Conservation (phyloP, 2,113 vertebrate genomes). For the Etheostoma spectabile region DNA sequence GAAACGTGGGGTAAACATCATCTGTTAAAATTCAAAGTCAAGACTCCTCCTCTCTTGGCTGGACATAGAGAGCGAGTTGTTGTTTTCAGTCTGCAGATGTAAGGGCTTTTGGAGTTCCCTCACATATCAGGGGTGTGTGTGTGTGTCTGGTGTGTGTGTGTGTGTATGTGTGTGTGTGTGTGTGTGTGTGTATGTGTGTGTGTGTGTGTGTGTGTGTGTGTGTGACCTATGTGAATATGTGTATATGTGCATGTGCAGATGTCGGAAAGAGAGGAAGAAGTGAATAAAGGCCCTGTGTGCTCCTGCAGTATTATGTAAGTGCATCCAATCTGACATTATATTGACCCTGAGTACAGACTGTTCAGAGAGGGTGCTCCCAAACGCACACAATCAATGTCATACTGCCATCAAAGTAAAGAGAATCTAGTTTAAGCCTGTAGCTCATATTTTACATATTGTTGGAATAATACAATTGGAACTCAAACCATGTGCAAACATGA, state of each 20-base stretch:
- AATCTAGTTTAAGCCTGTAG: not conserved
- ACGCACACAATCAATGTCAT: conserved; percentile 18
- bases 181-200: not conserved
- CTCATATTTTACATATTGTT: not conserved
- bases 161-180: not conserved
- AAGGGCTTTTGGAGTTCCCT: conserved; percentile 60
- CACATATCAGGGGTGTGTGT: conserved; percentile 31
- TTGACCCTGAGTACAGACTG: conserved; percentile 45
- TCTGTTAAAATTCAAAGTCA: conserved; percentile 59
- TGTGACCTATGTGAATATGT: conserved; percentile 1
- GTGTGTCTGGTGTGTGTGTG: conserved; percentile 14
- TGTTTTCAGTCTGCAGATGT: conserved; percentile 65
- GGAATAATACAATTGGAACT: not conserved
- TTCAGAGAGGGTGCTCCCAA: conserved; percentile 10
- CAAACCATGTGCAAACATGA: not conserved
- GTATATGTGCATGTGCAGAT: not conserved
- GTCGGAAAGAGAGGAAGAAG: conserved; percentile 1
- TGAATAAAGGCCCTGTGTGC: conserved; percentile 14
- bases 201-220: not conserved
- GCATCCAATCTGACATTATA: conserved; percentile 43
- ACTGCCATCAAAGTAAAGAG: not conserved
- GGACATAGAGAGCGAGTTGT: conserved; percentile 47
- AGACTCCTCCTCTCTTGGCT: conserved; percentile 68
- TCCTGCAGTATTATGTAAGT: conserved; percentile 52
- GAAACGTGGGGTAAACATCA: conserved; percentile 67